Evolutionary conservation across 1,140 invertebrate species (phyloP).

Genomic region (Lysiphlebus fabarum): DNA sequence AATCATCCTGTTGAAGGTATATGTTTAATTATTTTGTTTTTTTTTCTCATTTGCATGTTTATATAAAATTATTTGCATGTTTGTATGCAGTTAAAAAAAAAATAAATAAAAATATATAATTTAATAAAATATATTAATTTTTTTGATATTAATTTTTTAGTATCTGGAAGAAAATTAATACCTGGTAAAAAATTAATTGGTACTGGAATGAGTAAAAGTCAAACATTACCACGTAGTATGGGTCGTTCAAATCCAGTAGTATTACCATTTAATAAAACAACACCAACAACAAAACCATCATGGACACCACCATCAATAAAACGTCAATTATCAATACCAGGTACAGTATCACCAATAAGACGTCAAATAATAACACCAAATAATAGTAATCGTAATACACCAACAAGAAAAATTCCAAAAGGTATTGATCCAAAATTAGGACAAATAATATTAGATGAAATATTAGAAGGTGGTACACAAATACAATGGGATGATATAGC

Average conservation of each 20-base stretch:
- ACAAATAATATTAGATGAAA: conserved; percentile 66
- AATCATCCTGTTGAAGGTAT: too few relatives aligned
- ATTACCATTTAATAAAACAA: conserved; percentile 53
- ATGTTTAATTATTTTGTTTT: too few relatives aligned
- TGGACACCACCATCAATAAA: conserved; percentile 78
- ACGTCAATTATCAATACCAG: conserved; percentile 72
- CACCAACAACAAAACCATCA: conserved; percentile 66
- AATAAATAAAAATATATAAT: too few relatives aligned
- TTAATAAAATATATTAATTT: too few relatives aligned
- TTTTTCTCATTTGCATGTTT: conserved; percentile 4
- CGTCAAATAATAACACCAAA: conserved; percentile 52
- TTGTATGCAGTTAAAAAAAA: too few relatives aligned
- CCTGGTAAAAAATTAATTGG: conserved; percentile 64
- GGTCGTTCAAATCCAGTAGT: conserved; percentile 64
- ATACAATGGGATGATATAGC: conserved; percentile 93
- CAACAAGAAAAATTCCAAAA: conserved; percentile 55
- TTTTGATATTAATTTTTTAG: conserved; percentile 43
- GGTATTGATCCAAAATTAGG: conserved; percentile 88
- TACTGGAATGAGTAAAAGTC: conserved; percentile 69
- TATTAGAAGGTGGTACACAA: conserved; percentile 73
- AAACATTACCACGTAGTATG: conserved; percentile 79
- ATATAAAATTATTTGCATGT: too few relatives aligned
- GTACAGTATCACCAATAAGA: conserved; percentile 63
- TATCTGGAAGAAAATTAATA: conserved; percentile 70
- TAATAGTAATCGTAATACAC: conserved; percentile 42